Base-by-base conservation (phyloP, 1,140 invertebrate species). In the Aphaenogaster floridana region DNA sequence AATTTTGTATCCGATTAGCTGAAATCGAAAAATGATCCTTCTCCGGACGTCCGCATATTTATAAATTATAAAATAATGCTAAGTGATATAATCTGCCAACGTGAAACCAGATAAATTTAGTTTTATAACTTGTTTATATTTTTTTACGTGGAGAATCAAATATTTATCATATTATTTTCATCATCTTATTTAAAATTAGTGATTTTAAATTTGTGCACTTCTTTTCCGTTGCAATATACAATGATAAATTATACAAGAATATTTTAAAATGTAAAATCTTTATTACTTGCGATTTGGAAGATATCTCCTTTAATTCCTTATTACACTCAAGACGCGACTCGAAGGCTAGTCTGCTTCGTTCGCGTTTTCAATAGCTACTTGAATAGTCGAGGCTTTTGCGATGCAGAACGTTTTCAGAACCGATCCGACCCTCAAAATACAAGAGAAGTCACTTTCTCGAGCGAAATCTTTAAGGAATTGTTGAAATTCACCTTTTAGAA, bases 291-390 rank as follows among this genome's bases (percentile, higher is more conserved):
- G 36, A 69, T 36, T 50, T 39, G 42, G 28, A 76, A 36, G 54
- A 74, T 61, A 84, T 84, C 80, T 34, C 42, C 80, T 84, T 84
- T 84, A 84, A 84, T 84, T 76, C 57, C 54, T 84, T 61, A 74
- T 84, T 59, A 52, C 57, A n/a, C 54, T 84, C 42, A 36, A 74
- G 21, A 45, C 21, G 28, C 66, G 52, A 74, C 52, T 68, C 52
- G 21, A 36, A 83, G 21, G 48, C 79, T 83, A 83, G 66, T 83
- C 69, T 84, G 80, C 69, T 76, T 50, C 80, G 80, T 83, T 48
- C 54, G 80, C 80, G 52, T 84, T 84, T 84, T 74, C 80, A 72
- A 84, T 74, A 84, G 54, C 80, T 48, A 71, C 80, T 84, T 74
- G 42, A 83, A 83, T 48, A 54, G 15, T 17, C 17, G 80, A 48